Conservation (phyloP, 1,140 invertebrate species). For the Pantala flavescens region DNA sequence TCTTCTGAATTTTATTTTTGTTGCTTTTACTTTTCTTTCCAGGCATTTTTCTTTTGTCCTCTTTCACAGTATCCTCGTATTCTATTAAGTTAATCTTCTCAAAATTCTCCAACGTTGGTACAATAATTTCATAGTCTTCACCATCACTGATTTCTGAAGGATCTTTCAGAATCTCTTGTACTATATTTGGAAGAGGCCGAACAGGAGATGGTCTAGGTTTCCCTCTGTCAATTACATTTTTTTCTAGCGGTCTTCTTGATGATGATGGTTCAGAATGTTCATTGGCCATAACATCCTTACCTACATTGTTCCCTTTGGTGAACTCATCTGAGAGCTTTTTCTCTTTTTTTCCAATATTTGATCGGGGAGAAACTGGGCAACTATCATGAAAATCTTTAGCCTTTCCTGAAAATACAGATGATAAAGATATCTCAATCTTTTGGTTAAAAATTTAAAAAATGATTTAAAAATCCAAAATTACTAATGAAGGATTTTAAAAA, state of each 20-base stretch:
- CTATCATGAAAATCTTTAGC: neutral
- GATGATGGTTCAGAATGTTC: neutral
- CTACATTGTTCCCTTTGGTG: conserved; percentile 13
- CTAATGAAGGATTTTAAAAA: too few relatives aligned
- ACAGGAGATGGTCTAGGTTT: conserved; percentile 41
- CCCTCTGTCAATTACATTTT: conserved; percentile 36
- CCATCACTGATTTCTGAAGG: conserved; percentile 28
- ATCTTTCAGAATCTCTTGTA: conserved; percentile 25
- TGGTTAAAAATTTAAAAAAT: too few relatives aligned
- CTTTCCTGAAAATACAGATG: neutral
- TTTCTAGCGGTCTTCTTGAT: neutral
- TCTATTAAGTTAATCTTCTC: neutral
- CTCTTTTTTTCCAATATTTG: neutral
- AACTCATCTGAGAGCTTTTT: neutral
- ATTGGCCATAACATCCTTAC: neutral
- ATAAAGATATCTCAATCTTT: too few relatives aligned
- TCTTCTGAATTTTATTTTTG: neutral
- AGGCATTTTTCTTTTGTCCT: neutral
- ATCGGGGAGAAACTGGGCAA: neutral
- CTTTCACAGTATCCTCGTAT: neutral
- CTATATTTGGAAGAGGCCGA: conserved; percentile 37
- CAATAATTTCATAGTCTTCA: neutral
- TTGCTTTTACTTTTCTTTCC: neutral
- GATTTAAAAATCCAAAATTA: too few relatives aligned
- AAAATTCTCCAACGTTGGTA: neutral